These are phyloP conservation scores for Platysteira castanea DNA, from an alignment of 2,113 vertebrate genomes.

Conservation along the genomic window DNA sequence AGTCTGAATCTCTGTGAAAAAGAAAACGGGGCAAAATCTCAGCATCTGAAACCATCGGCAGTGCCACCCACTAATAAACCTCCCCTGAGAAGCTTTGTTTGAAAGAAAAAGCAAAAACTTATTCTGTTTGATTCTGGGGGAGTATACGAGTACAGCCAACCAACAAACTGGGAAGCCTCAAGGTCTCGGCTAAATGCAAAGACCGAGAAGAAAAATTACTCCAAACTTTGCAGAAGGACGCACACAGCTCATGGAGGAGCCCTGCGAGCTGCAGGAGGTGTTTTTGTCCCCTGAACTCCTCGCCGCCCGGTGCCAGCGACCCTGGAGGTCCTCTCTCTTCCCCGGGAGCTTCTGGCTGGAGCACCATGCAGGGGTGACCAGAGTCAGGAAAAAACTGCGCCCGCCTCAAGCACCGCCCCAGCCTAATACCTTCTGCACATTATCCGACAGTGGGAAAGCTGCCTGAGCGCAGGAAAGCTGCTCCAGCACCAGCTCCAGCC, in stretches of 20 bases:
- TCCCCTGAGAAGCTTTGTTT: not conserved
- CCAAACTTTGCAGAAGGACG: not conserved
- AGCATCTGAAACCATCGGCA: not conserved
- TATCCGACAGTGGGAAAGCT: not conserved
- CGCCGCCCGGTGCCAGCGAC: rapidly evolving
- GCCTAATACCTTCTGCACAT: not conserved
- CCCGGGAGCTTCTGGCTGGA: not conserved
- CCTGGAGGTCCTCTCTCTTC: not conserved
- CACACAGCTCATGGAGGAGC: rapidly evolving
- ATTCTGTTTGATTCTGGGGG: not conserved
- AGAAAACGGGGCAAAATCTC: not conserved
- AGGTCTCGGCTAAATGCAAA: not conserved
- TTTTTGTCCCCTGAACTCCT: not conserved
- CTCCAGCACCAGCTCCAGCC: not conserved
- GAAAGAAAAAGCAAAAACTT: not conserved
- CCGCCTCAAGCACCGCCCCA: rapidly evolving
- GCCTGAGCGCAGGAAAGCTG: not conserved
- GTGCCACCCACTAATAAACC: not conserved
- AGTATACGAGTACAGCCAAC: not conserved
- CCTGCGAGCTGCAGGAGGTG: rapidly evolving
- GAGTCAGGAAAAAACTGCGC: not conserved
- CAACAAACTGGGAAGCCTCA: not conserved
- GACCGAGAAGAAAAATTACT: not conserved
- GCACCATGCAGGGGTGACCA: rapidly evolving
- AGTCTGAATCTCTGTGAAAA: not conserved